A percentile compares a stretch with the other conserved stretches of the same genome.
Evolutionary conservation across 2,888 invertebrate genomes (phyloP).

Genomic region (Holacanthella duospinosa): DNA sequence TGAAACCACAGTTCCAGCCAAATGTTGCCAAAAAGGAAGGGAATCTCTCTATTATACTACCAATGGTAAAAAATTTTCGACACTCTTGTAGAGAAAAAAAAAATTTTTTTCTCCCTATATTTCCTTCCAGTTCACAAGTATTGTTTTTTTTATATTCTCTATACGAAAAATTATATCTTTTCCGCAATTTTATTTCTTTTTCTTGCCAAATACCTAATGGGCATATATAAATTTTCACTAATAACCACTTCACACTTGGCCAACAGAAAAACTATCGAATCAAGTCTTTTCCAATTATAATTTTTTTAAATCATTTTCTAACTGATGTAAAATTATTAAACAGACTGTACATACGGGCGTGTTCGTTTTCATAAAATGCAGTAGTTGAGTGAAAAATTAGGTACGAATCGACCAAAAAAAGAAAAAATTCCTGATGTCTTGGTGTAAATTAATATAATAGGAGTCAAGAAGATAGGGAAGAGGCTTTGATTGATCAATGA

Average conservation of each 20-base stretch:
- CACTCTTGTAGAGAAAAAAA: not conserved
- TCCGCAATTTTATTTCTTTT: not conserved
- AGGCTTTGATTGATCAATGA: constrained; percentile 3
- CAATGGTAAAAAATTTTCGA: not conserved
- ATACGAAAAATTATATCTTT: not conserved
- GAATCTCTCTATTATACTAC: not conserved
- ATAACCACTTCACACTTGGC: too few species aligned
- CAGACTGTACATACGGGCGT: too few species aligned
- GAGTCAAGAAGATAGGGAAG: not conserved
- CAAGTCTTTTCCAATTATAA: too few species aligned
- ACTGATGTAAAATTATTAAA: too few species aligned
- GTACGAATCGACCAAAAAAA: too few species aligned
- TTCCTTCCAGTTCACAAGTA: not conserved
- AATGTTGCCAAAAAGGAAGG: not conserved
- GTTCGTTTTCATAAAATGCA: too few species aligned
- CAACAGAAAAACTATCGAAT: too few species aligned
- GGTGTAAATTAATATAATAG: constrained; percentile 2
- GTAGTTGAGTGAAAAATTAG: too few species aligned
- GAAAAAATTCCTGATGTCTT: not conserved
- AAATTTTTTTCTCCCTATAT: not conserved
- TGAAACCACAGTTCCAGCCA: not conserved
- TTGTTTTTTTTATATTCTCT: not conserved
- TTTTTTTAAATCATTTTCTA: too few species aligned
- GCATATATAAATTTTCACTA: not conserved
- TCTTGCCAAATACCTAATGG: not conserved